Evolutionary conservation across 2,113 vertebrate species (phyloP), one percentile per base, ranked within the genome.

Genomic region (Orycteropus afer): DNA sequence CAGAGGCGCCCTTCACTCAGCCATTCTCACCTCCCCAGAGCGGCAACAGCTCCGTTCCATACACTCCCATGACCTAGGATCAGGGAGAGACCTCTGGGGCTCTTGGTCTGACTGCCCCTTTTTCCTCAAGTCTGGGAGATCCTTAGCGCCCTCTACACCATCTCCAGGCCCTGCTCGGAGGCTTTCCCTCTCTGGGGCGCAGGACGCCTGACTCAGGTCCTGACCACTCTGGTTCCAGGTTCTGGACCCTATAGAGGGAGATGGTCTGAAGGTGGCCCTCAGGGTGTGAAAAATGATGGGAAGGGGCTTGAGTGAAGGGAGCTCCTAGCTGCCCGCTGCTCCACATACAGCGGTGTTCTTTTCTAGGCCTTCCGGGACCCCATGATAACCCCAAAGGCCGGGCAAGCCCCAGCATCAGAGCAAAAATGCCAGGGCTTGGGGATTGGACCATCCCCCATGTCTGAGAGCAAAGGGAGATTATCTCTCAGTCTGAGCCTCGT

Each of bases 21-120:
- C 57, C 78, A 47, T 32, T 57, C 82, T 78, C 51, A 57, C 57
- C 29, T 84, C 57, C 79, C 76, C 2, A 84, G 67, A 84, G 86
- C 87, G 93, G 45, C n/a, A 76, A 34, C 82, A 37, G 45, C 42
- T 81, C 63, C 47, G 59, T 82, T 14, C 18, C 3, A 42, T 53
- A 27, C 59, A 79, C 34, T 47, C 87, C 61, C 77, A 85, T 80
- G 81, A 90, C 49, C 73, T 59, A 86, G 42, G 83, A 74, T 96
- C 40, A 78, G 67, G 93, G 61, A 69, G 67, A 94, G 61, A 69
- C 65, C 18, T 23, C n/a, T 1, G 61, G 51, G 57, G 14, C n/a
- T 95, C 11, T 57, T 13, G 17, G 7, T 61, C 40, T 32, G 40
- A 73, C 37, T 40, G 78, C 20, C n/a, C 61, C 29, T 91, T 27